A percentile compares a stretch with the other conserved stretches of the same genome.
phyloP scores from a whole-genome alignment of 2,113 vertebrate species.

The Lipophrys pholis region DNA sequence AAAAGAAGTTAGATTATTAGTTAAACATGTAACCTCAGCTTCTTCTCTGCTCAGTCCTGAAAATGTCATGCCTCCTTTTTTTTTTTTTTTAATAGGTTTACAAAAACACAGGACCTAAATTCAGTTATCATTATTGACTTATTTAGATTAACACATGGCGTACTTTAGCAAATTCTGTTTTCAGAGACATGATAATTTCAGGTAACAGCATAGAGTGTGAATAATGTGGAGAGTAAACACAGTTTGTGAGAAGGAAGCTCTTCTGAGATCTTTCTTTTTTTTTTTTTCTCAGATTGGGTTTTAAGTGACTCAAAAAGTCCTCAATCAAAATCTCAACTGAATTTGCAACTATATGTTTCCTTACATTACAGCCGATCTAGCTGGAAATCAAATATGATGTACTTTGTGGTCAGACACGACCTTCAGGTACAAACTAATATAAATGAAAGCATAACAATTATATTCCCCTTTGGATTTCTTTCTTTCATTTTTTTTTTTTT shows the following conservation, averaged over 20 bases:
- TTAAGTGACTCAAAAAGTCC: slow-evolving; percentile 18
- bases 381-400: slow-evolving; percentile 34
- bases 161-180: background rate
- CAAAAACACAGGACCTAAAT: slow-evolving; percentile 5
- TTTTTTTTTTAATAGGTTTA: slow-evolving; percentile 4
- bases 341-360: slow-evolving; percentile 15
- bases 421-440: slow-evolving; percentile 15
- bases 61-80: slow-evolving; percentile 5
- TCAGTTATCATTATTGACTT: background rate
- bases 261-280: slow-evolving; percentile 33
- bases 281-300: slow-evolving; percentile 60
- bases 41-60: slow-evolving; percentile 29
- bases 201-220: slow-evolving; percentile 22
- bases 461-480: slow-evolving; percentile 19
- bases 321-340: slow-evolving; percentile 21
- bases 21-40: slow-evolving; percentile 24
- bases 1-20: slow-evolving; percentile 25
- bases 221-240: slow-evolving; percentile 9
- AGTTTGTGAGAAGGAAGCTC: slow-evolving; percentile 62
- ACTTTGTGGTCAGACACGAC: slow-evolving; percentile 34
- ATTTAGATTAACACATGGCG: background rate
- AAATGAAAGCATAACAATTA: slow-evolving; percentile 37
- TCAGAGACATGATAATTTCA: slow-evolving; percentile 15
- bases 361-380: slow-evolving; percentile 26
- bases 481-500: slow-evolving; percentile 13